Evolutionary conservation across 2,888 invertebrate genomes (phyloP).

Genomic region (Oscheius sp.): DNA sequence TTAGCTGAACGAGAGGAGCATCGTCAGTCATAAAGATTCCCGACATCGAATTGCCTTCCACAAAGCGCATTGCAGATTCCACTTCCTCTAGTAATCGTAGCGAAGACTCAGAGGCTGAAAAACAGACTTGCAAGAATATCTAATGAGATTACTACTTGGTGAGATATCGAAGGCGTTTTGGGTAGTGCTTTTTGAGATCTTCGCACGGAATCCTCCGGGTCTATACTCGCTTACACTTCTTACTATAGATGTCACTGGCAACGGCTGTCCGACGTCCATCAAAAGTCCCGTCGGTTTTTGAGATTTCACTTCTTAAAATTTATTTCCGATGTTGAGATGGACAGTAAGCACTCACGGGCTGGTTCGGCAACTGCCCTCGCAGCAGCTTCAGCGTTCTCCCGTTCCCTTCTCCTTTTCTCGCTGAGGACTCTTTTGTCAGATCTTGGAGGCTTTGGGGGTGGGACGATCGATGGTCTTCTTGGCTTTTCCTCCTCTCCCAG

Average conservation of each 20-base stretch:
- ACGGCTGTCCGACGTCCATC: slow-evolving; percentile 32
- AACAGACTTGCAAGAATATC: not conserved
- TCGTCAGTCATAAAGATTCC: slow-evolving; percentile 50
- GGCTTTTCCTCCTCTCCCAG: slow-evolving; percentile 55
- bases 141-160: slow-evolving; percentile 40
- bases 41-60: slow-evolving; percentile 56
- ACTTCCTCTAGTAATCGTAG: slow-evolving; percentile 58
- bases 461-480: slow-evolving; percentile 52
- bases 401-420: slow-evolving; percentile 50
- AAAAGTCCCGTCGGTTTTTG: slow-evolving; percentile 23
- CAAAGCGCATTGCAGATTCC: slow-evolving; percentile 60
- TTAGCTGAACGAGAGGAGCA: slow-evolving; percentile 67
- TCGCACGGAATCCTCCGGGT: slow-evolving; percentile 35
- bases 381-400: slow-evolving; percentile 15
- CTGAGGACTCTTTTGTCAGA: slow-evolving; percentile 59
- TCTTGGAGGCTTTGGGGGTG: slow-evolving; percentile 67
- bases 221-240: slow-evolving; percentile 69
- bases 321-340: not conserved
- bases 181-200: slow-evolving; percentile 56
- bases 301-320: slow-evolving; percentile 1
- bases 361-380: not conserved
- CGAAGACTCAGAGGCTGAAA: slow-evolving; percentile 53
- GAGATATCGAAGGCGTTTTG: slow-evolving; percentile 59
- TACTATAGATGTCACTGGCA: slow-evolving; percentile 65
- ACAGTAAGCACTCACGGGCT: not conserved